These are phyloP conservation scores for Oreonectes daqikongensis DNA, from an alignment of 2,797 vertebrate genomes.

Conservation along the genomic window DNA sequence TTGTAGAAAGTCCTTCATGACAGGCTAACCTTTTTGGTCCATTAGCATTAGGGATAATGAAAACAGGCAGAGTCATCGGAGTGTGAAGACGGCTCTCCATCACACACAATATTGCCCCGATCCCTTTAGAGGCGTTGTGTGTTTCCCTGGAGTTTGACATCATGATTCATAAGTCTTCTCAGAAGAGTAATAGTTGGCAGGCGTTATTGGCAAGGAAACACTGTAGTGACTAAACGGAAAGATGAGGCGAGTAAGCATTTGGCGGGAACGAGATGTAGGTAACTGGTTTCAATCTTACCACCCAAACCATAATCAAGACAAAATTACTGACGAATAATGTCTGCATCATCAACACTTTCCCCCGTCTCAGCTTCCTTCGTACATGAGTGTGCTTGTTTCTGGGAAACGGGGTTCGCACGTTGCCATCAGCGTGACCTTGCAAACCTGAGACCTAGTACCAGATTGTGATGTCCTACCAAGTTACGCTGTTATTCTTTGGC, in stretches of 20 bases:
- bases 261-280: conserved; percentile 52
- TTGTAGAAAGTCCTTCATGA: conserved; percentile 55
- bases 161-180: conserved; percentile 13
- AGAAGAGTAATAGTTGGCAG: conserved; percentile 13
- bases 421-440: too few species aligned
- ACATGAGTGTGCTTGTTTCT: conserved; percentile 46
- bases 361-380: conserved; percentile 54
- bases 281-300: conserved; percentile 69
- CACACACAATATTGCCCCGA: conserved; percentile 10
- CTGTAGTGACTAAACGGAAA: conserved; percentile 46
- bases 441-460: too few species aligned
- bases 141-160: conserved; percentile 8
- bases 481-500: conserved; percentile 55
- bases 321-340: conserved; percentile 76
- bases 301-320: conserved; percentile 65
- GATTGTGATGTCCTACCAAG: conserved; percentile 12
- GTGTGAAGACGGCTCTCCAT: conserved; percentile 35
- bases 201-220: conserved; percentile 1
- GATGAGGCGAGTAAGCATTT: conserved; percentile 25
- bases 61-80: conserved; percentile 24
- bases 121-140: conserved; percentile 22
- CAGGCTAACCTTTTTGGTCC: conserved; percentile 41
- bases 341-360: conserved; percentile 51
- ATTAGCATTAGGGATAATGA: conserved; percentile 46
- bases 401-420: conserved; percentile 32